Evolutionary conservation across 2,113 vertebrate species (phyloP), one percentile per base, ranked within the genome.

Genomic region (Crotalus tigris): DNA sequence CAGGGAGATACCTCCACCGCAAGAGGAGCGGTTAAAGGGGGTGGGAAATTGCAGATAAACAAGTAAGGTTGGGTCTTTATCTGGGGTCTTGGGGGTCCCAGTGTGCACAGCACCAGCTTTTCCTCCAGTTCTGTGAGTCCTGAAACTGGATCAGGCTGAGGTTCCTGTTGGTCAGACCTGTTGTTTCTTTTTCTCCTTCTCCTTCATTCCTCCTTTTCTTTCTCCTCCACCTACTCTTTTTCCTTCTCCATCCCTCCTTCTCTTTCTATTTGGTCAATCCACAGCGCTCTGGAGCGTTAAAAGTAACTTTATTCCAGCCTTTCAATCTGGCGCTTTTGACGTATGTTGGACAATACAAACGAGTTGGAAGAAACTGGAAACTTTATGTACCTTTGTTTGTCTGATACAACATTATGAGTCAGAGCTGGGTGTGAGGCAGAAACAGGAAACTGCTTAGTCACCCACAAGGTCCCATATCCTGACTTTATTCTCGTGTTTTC

Each of bases 371-470:
- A 1, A 9, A 1, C 54, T 17, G 1, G 21, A 57, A 54, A 8
- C 24, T 7, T 33, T 54, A 1, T 2, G n/a, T 6, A 4, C 29
- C 4, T 44, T 58, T 87, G 85, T 64, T 92, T 87, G 21, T n/a
- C 26, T n/a, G 9, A 1, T 4, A 8, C 15, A 21, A 12, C 55
- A 6, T 8, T 33, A 33, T 64, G 85, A 57, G 57, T 54, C 46
- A 44, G 21, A 91, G 55, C 55, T 91, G 75, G 0, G 6, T 0
- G 46, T 0, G 0, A 0, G 39, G 11, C 21, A 0, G 12, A 0
- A 5, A 29, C 91, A 59, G 86, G 29, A 39, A 49, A 49, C 85
- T 0, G 0, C 23, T 9, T 49, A 49, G 92, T 87, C 29, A 81
- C 59, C 64, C 91, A 75, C 75, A 33, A 8, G 15, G 8, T 19